phyloP scores from a whole-genome alignment of 2,888 invertebrate genomes.

The Mycogona germanica region DNA sequence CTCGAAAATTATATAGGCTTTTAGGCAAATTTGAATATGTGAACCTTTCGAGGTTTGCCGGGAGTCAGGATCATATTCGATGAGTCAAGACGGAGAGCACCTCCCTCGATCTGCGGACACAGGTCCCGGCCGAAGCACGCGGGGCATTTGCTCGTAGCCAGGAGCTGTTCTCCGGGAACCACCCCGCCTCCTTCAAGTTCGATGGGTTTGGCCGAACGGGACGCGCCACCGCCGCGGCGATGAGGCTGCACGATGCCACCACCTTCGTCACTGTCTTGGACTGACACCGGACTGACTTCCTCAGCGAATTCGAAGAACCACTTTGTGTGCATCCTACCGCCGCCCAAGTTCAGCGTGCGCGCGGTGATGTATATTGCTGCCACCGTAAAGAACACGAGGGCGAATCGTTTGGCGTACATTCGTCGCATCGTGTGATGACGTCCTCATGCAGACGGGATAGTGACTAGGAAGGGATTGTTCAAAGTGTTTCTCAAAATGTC shows the following conservation, averaged over 20 bases:
- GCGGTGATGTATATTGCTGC: not conserved
- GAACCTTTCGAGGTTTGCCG: constrained; percentile 10
- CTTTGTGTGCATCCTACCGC: not conserved
- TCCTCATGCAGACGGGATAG: too few species aligned
- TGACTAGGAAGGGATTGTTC: too few species aligned
- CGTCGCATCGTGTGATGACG: constrained; percentile 15
- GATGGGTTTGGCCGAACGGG: not conserved
- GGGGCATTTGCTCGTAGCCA: constrained; percentile 8
- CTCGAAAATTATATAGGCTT: too few species aligned
- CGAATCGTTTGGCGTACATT: constrained; percentile 8
- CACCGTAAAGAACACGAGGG: not conserved
- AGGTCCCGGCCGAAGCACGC: constrained; percentile 12
- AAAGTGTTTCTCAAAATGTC: too few species aligned
- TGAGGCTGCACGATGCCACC: too few species aligned
- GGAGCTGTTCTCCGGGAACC: not conserved
- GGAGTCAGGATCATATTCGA: constrained; percentile 1
- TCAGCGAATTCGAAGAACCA: constrained; percentile 3
- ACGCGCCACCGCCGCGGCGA: too few species aligned
- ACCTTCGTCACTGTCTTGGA: not conserved
- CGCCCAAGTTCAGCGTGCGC: not conserved
- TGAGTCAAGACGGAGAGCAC: constrained; percentile 2
- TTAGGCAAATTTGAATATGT: too few species aligned
- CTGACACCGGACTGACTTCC: not conserved
- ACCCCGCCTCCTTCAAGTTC: not conserved
- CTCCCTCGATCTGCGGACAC: not conserved